phyloP scores from a whole-genome alignment of 2,888 invertebrate species.

The Orthosia gothica region DNA sequence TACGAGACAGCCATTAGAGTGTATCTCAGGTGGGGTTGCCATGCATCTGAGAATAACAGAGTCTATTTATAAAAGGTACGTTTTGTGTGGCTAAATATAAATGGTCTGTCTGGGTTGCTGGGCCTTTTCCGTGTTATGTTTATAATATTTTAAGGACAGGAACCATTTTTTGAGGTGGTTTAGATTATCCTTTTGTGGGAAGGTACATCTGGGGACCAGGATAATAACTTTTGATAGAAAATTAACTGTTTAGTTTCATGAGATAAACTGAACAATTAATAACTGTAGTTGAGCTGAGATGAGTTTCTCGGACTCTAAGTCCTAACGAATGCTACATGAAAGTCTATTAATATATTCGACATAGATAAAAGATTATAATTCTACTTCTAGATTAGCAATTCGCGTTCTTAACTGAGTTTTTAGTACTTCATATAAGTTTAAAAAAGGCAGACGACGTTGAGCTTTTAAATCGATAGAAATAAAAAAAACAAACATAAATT shows the following conservation, averaged over 20 bases:
- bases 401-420: too few relatives aligned
- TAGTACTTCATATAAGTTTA: not conserved
- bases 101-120: not conserved
- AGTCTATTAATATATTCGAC: too few relatives aligned
- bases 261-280: too few relatives aligned
- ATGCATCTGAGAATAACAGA: conserved; percentile 15
- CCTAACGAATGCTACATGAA: too few relatives aligned
- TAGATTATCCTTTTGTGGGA: not conserved
- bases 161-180: not conserved
- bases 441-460: not conserved
- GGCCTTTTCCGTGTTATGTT: not conserved
- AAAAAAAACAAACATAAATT: not conserved
- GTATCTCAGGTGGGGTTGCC: conserved; percentile 18
- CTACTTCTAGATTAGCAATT: too few relatives aligned
- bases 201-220: too few relatives aligned
- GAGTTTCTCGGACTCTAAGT: too few relatives aligned
- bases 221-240: too few relatives aligned
- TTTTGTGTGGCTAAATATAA: conserved; percentile 14
- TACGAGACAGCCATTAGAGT: conserved; percentile 13
- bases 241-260: too few relatives aligned
- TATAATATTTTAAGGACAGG: conserved; percentile 9
- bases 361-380: too few relatives aligned
- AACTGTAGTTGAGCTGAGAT: too few relatives aligned
- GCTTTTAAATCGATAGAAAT: not conserved
- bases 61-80: conserved; percentile 11